phyloP scores from a whole-genome alignment of 2,113 vertebrate genomes.

The Notiomystis cincta region DNA sequence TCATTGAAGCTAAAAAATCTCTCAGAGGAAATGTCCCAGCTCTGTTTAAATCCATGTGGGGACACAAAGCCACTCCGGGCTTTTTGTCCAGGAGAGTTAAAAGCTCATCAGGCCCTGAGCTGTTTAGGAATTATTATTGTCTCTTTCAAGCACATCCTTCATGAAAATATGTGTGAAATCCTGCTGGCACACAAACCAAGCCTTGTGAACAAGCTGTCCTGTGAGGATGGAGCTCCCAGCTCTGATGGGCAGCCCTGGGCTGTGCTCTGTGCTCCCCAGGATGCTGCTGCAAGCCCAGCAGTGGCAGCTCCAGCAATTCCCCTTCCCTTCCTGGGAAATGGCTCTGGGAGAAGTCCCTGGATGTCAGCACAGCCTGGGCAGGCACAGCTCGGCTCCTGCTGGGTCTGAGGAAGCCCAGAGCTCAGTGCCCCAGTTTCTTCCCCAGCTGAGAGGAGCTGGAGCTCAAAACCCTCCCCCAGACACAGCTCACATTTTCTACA shows the following conservation, averaged over 20 bases:
- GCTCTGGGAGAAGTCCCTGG: fast-evolving
- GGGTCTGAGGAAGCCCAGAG: neutral
- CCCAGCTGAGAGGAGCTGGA: neutral
- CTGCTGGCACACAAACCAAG: fast-evolving
- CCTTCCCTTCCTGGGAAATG: neutral
- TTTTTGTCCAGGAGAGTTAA: neutral
- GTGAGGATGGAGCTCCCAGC: neutral
- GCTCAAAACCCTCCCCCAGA: neutral
- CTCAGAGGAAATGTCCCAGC: neutral
- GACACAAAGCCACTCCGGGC: neutral
- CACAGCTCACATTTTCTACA: neutral
- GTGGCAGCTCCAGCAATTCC: neutral
- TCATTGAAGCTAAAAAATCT: neutral
- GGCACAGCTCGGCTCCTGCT: neutral
- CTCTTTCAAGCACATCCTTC: neutral
- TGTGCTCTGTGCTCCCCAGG: neutral
- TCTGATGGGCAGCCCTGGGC: fast-evolving
- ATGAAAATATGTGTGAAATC: neutral
- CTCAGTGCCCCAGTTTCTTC: neutral
- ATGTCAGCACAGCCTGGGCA: neutral
- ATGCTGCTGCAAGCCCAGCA: neutral
- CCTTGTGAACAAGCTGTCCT: neutral
- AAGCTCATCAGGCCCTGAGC: neutral
- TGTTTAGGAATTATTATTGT: neutral
- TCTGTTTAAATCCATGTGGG: neutral